Conservation (phyloP, 2,113 vertebrate genomes). For the Poeciliopsis occidentalis region DNA sequence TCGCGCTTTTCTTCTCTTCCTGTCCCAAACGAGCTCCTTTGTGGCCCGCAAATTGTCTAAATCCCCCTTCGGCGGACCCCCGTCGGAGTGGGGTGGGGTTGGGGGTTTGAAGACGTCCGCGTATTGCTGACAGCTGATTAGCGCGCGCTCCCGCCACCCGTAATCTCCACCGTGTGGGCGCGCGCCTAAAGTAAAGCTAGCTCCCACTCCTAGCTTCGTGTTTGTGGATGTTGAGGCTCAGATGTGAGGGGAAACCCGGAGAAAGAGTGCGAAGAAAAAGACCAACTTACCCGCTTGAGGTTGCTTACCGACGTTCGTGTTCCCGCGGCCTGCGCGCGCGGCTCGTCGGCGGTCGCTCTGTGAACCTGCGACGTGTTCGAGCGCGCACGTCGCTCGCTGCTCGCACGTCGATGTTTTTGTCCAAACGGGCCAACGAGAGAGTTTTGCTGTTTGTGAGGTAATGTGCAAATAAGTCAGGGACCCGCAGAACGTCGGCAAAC, state of each 20-base stretch:
- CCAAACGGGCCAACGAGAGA: not conserved
- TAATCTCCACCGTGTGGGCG: slow-evolving; percentile 79
- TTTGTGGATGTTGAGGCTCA: slow-evolving; percentile 90
- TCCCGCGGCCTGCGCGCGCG: slow-evolving; percentile 3
- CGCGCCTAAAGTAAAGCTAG: slow-evolving; percentile 91
- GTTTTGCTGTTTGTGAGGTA: not conserved
- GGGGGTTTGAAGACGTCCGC: slow-evolving; percentile 84
- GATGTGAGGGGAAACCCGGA: slow-evolving; percentile 81
- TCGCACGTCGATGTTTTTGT: too few relatives aligned
- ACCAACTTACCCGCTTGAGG: slow-evolving; percentile 86
- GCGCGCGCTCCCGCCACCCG: slow-evolving; percentile 83
- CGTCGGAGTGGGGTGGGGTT: slow-evolving; percentile 64
- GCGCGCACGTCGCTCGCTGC: not conserved
- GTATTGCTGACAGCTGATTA: slow-evolving; percentile 98
- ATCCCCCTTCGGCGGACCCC: slow-evolving; percentile 90
- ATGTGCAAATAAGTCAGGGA: not conserved
- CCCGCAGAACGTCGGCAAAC: too few relatives aligned
- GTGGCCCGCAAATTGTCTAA: slow-evolving; percentile 94
- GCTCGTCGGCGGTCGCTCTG: not conserved
- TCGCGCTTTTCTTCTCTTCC: slow-evolving; percentile 96
- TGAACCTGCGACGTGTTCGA: not conserved
- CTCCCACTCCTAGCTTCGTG: slow-evolving; percentile 75
- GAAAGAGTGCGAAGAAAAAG: slow-evolving; percentile 90
- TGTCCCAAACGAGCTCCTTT: slow-evolving; percentile 95
- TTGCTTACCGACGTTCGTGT: slow-evolving; percentile 76